A percentile compares a stretch with the other conserved stretches of the same genome.
Evolutionary conservation across 2,797 vertebrate genomes (phyloP).

Genomic region (Macropodus opercularis): DNA sequence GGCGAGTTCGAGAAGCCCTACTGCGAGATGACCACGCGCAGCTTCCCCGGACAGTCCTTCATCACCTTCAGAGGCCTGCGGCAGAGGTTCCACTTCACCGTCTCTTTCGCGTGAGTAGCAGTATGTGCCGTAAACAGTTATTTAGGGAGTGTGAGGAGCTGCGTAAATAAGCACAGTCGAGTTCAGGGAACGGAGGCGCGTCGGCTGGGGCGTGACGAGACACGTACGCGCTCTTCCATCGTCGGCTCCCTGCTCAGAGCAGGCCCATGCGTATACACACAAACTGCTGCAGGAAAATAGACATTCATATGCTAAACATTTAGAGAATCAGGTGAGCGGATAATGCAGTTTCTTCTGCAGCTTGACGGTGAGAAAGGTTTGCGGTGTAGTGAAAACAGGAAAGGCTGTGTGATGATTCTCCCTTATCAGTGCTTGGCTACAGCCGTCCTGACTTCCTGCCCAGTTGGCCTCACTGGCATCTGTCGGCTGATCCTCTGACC

Average conservation of each 20-base stretch:
- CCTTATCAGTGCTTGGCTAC: constrained; percentile 81
- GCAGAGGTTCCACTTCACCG: constrained; percentile 96
- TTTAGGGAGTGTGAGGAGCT: constrained; percentile 28
- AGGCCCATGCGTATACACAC: constrained; percentile 4
- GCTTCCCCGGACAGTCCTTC: constrained; percentile 94
- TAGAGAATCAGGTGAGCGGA: constrained; percentile 7
- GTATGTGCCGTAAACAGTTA: constrained; percentile 32
- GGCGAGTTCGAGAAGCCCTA: constrained; percentile 92
- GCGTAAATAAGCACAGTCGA: constrained; percentile 37
- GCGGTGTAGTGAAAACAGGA: constrained; percentile 82
- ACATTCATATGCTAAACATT: constrained; percentile 24
- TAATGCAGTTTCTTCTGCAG: constrained; percentile 21
- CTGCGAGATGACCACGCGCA: constrained; percentile 96
- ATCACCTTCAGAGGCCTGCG: constrained; percentile 95
- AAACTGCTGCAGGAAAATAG: constrained; percentile 4
- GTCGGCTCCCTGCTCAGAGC: constrained; percentile 22
- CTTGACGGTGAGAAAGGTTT: constrained; percentile 44
- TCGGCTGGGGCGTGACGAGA: constrained; percentile 43
- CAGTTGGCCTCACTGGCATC: constrained; percentile 67
- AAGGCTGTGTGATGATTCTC: constrained; percentile 73
- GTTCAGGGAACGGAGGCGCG: constrained; percentile 29
- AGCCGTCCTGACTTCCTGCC: constrained; percentile 80
- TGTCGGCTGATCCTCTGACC: constrained; percentile 81
- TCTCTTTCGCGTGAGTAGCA: constrained; percentile 90
- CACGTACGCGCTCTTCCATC: constrained; percentile 50